A percentile compares a stretch with the other conserved stretches of the same genome.
phyloP scores from a whole-genome alignment of 2,113 vertebrate species.

The Alligator sinensis region DNA sequence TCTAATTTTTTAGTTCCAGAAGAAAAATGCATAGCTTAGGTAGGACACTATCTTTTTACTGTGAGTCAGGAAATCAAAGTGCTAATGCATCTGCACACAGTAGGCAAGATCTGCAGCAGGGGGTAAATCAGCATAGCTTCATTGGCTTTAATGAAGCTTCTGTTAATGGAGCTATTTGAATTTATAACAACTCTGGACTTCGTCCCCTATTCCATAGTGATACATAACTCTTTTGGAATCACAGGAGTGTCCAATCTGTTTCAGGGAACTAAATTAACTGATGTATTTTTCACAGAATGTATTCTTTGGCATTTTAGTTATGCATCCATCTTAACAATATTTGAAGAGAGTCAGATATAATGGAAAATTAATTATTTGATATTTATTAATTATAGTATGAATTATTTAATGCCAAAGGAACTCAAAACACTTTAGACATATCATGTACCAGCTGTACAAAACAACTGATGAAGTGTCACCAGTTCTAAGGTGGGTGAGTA shows the following conservation, averaged over 20 bases:
- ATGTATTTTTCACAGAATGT: neutral
- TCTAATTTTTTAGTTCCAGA: neutral
- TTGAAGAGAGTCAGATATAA: neutral
- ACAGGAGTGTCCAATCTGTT: neutral
- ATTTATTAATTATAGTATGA: neutral
- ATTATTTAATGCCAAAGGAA: neutral
- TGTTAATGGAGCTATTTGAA: too few species aligned
- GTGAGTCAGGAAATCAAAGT: neutral
- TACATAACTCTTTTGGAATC: neutral
- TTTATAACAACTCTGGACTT: neutral
- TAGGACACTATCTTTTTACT: neutral
- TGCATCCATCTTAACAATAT: neutral
- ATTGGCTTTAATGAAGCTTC: neutral
- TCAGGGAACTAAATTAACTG: neutral
- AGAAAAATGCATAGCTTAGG: neutral
- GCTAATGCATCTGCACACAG: rapidly evolving
- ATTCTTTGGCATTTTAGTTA: neutral
- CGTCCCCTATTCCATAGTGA: rapidly evolving
- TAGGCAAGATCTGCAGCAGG: neutral
- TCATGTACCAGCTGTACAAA: neutral
- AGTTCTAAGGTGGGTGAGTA: neutral
- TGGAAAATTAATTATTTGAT: neutral
- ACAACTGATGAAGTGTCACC: neutral
- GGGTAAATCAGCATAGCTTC: neutral
- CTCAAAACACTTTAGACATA: neutral